phyloP scores from a whole-genome alignment of 1,140 invertebrate species.

The Rhyzopertha dominica region DNA sequence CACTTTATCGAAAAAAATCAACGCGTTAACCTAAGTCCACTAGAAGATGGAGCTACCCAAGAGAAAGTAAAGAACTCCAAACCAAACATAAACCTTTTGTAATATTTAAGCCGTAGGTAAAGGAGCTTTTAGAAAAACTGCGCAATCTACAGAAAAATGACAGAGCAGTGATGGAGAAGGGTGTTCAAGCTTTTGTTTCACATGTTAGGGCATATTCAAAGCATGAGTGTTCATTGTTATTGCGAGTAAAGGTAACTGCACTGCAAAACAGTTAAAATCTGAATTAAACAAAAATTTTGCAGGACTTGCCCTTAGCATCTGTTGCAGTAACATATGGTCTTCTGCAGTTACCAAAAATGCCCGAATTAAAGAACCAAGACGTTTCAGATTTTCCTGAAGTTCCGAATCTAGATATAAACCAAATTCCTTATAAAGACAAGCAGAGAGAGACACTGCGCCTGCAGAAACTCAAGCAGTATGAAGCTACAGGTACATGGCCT shows the following conservation, averaged over 20 bases:
- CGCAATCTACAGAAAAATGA: constrained; percentile 62
- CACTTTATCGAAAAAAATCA: constrained; percentile 91
- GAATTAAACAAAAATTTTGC: constrained; percentile 15
- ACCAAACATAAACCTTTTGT: background rate
- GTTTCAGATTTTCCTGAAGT: constrained; percentile 61
- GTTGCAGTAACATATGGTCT: constrained; percentile 86
- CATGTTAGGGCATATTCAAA: constrained; percentile 91
- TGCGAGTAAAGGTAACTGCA: constrained; percentile 65
- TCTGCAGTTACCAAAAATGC: constrained; percentile 88
- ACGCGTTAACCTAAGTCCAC: constrained; percentile 62
- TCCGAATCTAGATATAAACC: constrained; percentile 65
- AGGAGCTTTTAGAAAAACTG: constrained; percentile 47
- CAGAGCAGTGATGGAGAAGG: constrained; percentile 80
- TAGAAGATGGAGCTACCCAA: constrained; percentile 28
- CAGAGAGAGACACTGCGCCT: constrained; percentile 68
- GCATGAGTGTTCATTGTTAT: constrained; percentile 90
- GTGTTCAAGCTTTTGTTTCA: constrained; percentile 90
- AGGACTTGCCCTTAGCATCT: constrained; percentile 80
- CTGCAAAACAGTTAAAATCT: constrained; percentile 7
- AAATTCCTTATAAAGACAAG: constrained; percentile 77
- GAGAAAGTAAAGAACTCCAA: constrained; percentile 14
- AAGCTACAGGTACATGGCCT: constrained; percentile 76
- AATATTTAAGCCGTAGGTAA: constrained; percentile 17
- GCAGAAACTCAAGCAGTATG: constrained; percentile 66
- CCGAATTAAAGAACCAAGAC: constrained; percentile 76